Percentiles rank a stretch among this genome's conserved stretches.
These are phyloP conservation scores for Zosterops lateralis DNA, from an alignment of 2,113 vertebrate genomes.

Conservation along the genomic window DNA sequence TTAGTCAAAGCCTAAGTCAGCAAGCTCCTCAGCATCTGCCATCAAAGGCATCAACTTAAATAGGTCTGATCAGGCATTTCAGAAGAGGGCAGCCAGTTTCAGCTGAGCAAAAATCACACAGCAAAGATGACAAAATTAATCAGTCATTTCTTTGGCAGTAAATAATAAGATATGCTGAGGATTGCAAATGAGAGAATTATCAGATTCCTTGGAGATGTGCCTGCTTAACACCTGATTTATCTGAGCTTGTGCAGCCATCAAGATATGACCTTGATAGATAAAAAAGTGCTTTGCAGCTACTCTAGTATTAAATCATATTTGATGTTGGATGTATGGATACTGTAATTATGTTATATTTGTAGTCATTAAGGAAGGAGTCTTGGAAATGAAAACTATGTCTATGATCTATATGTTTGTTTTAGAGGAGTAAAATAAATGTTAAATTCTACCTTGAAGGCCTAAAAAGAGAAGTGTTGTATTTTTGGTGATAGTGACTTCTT, in stretches of 20 bases:
- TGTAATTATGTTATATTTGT: slow-evolving; percentile 31
- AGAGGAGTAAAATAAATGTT: background rate
- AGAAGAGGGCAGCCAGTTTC: slow-evolving; percentile 63
- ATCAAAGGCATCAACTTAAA: slow-evolving; percentile 79
- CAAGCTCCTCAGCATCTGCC: slow-evolving; percentile 59
- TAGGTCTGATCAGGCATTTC: slow-evolving; percentile 72
- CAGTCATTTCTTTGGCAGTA: slow-evolving; percentile 78
- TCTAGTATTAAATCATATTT: slow-evolving; percentile 68
- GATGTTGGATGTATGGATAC: slow-evolving; percentile 29
- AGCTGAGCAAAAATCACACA: slow-evolving; percentile 69
- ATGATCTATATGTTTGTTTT: background rate
- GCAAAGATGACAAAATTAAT: slow-evolving; percentile 82
- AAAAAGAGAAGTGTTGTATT: background rate
- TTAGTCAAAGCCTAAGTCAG: slow-evolving; percentile 64
- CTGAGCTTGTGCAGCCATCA: slow-evolving; percentile 66
- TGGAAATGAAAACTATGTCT: background rate
- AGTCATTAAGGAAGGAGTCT: background rate
- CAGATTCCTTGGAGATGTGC: slow-evolving; percentile 71
- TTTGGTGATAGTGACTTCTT: background rate
- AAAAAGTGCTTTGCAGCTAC: slow-evolving; percentile 59
- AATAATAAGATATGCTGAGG: slow-evolving; percentile 78
- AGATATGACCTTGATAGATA: slow-evolving; percentile 74
- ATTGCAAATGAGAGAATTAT: slow-evolving; percentile 74
- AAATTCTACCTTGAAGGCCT: background rate
- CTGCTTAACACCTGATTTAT: slow-evolving; percentile 78